These are phyloP conservation scores for Vombatus ursinus DNA, from an alignment of 2,113 vertebrate species.

Conservation along the genomic window DNA sequence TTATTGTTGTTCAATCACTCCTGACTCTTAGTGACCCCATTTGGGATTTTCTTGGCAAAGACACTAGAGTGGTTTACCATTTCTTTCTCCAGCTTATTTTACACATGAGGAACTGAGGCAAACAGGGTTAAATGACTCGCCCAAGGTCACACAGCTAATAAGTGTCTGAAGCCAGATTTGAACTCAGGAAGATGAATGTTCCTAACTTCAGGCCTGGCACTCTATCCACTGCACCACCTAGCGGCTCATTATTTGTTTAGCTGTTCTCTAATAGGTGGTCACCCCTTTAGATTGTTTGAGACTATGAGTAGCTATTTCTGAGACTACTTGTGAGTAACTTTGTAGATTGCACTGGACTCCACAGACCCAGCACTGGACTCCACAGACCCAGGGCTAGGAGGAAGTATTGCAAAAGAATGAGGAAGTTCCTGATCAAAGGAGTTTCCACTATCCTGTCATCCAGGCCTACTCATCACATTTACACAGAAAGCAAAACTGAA, in stretches of 20 bases:
- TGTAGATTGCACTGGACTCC: neutral
- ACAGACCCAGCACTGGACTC: neutral
- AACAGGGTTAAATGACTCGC: neutral
- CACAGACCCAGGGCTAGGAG: neutral
- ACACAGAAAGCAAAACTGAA: conserved; percentile 43
- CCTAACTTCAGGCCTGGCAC: neutral
- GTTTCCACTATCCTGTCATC: neutral
- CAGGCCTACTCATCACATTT: conserved; percentile 11
- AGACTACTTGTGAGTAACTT: neutral
- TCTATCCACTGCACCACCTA: neutral
- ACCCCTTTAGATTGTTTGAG: neutral
- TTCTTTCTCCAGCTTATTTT: neutral
- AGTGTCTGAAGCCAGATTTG: neutral
- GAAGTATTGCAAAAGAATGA: neutral
- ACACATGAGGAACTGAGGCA: neutral
- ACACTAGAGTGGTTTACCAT: neutral
- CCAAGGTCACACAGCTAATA: neutral
- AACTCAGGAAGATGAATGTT: neutral
- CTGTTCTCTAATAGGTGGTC: neutral
- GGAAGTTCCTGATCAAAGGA: conserved; percentile 21
- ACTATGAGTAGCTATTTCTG: neutral
- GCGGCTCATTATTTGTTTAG: neutral
- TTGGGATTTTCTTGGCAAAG: neutral
- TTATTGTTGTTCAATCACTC: neutral
- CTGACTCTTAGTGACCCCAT: neutral